Percentiles rank a stretch among this genome's conserved stretches.
Evolutionary conservation across 1,140 invertebrate species (phyloP).

Genomic region (Drosophila virilis): DNA sequence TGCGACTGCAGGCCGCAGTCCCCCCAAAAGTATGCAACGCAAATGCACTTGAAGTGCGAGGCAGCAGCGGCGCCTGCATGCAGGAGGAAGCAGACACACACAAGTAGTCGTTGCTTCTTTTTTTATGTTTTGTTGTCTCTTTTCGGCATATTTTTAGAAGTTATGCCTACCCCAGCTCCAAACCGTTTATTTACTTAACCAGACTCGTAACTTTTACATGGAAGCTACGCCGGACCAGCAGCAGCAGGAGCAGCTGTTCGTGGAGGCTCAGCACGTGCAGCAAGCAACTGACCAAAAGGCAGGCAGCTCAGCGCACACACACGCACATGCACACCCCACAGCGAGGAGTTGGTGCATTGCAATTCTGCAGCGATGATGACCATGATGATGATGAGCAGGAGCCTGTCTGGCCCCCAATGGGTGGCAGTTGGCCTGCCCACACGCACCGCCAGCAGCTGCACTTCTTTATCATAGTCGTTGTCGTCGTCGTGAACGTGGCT

Average conservation of each 20-base stretch:
- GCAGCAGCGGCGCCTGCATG: constrained; percentile 13
- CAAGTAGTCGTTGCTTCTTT: constrained; percentile 75
- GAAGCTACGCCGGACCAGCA: constrained; percentile 8
- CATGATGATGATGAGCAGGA: constrained; percentile 29
- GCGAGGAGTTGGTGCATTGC: constrained; percentile 51
- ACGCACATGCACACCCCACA: neutral
- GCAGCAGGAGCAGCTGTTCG: constrained; percentile 68
- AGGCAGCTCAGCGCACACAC: constrained; percentile 2
- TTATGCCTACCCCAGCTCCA: constrained; percentile 39
- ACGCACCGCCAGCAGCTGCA: constrained; percentile 22
- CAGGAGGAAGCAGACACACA: constrained; percentile 33
- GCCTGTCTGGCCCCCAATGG: constrained; percentile 43
- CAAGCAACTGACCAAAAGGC: constrained; percentile 69
- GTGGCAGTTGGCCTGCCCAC: constrained; percentile 21
- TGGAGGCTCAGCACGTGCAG: constrained; percentile 78
- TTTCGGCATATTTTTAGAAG: constrained; percentile 82
- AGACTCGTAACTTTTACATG: constrained; percentile 73
- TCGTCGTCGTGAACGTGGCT: constrained; percentile 47
- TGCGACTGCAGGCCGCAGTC: constrained; percentile 54
- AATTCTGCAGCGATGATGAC: constrained; percentile 39
- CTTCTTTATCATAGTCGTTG: constrained; percentile 14
- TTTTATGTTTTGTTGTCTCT: constrained; percentile 78
- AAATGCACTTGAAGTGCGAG: constrained; percentile 70
- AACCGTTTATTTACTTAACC: constrained; percentile 72
- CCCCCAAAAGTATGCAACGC: constrained; percentile 65